These are phyloP conservation scores for Lepus timidus DNA, from an alignment of 2,113 vertebrate genomes.

Conservation along the genomic window DNA sequence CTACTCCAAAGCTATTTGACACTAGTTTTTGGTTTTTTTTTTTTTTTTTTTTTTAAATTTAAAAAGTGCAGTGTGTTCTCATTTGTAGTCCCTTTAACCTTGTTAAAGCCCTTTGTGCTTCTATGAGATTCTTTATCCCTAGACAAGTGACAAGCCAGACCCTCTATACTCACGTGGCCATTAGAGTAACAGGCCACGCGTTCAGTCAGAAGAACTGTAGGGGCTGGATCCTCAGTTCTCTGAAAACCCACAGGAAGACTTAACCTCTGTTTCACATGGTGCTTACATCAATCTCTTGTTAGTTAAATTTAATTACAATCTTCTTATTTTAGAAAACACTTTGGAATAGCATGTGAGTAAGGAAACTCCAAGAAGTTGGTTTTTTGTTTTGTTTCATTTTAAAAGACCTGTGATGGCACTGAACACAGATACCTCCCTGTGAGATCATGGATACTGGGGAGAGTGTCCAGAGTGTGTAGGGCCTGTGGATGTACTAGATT, in stretches of 20 bases:
- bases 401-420: background rate
- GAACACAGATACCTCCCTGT: background rate
- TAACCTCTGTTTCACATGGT: background rate
- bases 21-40: background rate
- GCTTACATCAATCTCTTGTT: background rate
- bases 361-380: background rate
- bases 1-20: background rate
- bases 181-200: background rate
- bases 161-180: background rate
- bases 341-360: background rate
- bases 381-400: background rate
- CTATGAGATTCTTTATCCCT: background rate
- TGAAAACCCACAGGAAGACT: background rate
- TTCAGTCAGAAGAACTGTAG: background rate
- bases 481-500: background rate
- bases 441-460: background rate
- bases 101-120: background rate
- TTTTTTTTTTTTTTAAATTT: background rate
- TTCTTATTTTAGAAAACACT: background rate
- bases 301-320: no score
- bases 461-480: background rate
- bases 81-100: background rate
- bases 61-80: background rate
- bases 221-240: background rate
- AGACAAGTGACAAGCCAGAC: background rate